Base-by-base conservation (phyloP, 2,888 invertebrate species). In the Chrysotoxum bicinctum region DNA sequence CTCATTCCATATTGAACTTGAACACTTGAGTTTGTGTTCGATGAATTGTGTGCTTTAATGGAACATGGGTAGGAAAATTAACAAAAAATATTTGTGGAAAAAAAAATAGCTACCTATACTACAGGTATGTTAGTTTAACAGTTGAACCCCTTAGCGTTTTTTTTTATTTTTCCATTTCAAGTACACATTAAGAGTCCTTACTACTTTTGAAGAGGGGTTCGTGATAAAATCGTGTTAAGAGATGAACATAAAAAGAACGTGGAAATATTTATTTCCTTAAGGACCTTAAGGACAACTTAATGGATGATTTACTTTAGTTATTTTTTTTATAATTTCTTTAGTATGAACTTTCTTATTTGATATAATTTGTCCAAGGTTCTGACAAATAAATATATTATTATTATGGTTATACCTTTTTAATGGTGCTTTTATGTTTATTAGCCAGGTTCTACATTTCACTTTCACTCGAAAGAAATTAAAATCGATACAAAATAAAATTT, bases 21-120 rank as follows among this genome's bases (percentile, higher is more conserved):
- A 50, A 35, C 56, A 60, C 35, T 43, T 79, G 40, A 68, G 50
- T 58, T 77, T n/a, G n/a, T n/a, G n/a, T n/a, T n/a, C 70, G 66
- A 77, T 72, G 72, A 82, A 66, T 82, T 72, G 52, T 68, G 52
- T 72, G 72, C 52, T 43, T 26, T 23, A 16, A 10, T 73, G 52
- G 16, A 52, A 54, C 45, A 7, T 72, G 52, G 50, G 19, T 60
- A 21, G 35, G 21, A 21, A 21, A 37, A 12, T 6, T 14, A 1
- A 14, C 12, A 21, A 62, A 35, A 37, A 60, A 16, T 6, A 10
- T n/a, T 43, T 43, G 2, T 21, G 7, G 8, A 21, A 32, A 12
- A 21, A 14, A 37, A 40, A 4, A 14, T 7, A 19, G n/a, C 10
- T 4, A n/a, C n/a, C n/a, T n/a, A n/a, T 14, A 14, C 1, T 37